Base-by-base conservation (phyloP, 2,113 vertebrate species). In the Marmota monax region DNA sequence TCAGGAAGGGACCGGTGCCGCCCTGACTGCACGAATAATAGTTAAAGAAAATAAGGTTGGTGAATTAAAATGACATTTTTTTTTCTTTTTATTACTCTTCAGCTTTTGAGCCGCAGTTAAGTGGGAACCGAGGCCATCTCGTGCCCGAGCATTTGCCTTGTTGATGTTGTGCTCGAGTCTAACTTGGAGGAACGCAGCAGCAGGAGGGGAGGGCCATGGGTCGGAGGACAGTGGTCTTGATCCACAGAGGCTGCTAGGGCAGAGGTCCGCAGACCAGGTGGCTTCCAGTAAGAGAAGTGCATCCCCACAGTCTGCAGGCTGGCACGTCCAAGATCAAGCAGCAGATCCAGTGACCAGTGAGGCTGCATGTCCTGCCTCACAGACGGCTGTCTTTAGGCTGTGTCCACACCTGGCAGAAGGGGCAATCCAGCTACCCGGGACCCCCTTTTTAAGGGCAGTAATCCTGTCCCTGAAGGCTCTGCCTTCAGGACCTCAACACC, bases 51-150 rank as follows among this genome's bases (percentile, higher is more conserved):
- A 11, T 37, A 29, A 67, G 20, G 53, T 48, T 5, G 37, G 27
- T 39, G 93, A 84, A 95, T 88, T 93, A 89, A 80, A 93, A 77
- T 69, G 96, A 80, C 89, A 84, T 76, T 90, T 92, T 91, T 69
- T 89, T 51, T 51, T 2, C 12, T 51, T 88, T 67, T 63, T 63
- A 83, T 93, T 84, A 27, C 78, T 70, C 32, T 61, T 87, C 27
- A 34, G 85, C 82, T 39, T 88, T 11, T 48, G 80, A 92, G 74
- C 25, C 51, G 34, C 51, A 48, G n/a, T 82, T 42, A 37, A 83
- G 23, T 83, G 84, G 84, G 45, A 67, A 29, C 39, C 70, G 25
- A 4, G 37, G 34, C 25, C 77, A 70, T 25, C 37, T 29, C 5
- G 1, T 1, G 37, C 73, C 29, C 1, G 12, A 0, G 2, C 18